Evolutionary conservation across 2,797 vertebrate species (phyloP), one percentile per base, ranked within the genome.

Genomic region (Lates japonicus): DNA sequence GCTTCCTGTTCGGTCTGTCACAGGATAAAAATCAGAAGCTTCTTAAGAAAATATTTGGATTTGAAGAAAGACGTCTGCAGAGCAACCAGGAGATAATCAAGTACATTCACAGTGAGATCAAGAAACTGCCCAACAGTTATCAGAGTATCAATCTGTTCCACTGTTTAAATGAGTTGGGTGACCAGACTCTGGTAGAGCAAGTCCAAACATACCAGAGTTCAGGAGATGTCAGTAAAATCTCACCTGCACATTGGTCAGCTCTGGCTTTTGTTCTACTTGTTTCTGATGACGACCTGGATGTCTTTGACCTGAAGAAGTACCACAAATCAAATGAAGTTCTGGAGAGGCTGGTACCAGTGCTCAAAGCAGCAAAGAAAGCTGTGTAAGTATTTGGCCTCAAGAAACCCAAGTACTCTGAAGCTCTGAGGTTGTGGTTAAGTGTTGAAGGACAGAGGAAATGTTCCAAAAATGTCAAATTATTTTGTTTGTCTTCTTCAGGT

Each of bases 141-240:
- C 60, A 66, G 35, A 44, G 35, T 2, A 81, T 81, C 48, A 81
- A 74, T 54, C 65, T 84, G n/a, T 84, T 84, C 54, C 63, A 76
- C 29, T 80, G 77, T 44, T 54, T 84, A 11, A 80, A 80, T 49
- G 82, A 84, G 69, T 20, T 81, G 60, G 82, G 78, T 11, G 82
- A 84, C 48, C 74, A 51, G 35, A 57, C 82, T 42, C 65, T 84
- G 37, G 70, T 84, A 20, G 19, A 70, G 11, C 74, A 80, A 33
- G 82, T 84, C 31, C 77, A 64, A 25, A 54, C 1, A 31, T 73
- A 80, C 64, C 58, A 52, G 42, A 67, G 17, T 4, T 84, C 70
- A 16, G 74, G 82, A 55, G 60, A 81, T 25, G 25, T 77, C 12
- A 22, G 20, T 16, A 57, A 74, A 37, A 61, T 84, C 19, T 65